phyloP scores from a whole-genome alignment of 2,113 vertebrate species.

The Callocephalon fimbriatum region DNA sequence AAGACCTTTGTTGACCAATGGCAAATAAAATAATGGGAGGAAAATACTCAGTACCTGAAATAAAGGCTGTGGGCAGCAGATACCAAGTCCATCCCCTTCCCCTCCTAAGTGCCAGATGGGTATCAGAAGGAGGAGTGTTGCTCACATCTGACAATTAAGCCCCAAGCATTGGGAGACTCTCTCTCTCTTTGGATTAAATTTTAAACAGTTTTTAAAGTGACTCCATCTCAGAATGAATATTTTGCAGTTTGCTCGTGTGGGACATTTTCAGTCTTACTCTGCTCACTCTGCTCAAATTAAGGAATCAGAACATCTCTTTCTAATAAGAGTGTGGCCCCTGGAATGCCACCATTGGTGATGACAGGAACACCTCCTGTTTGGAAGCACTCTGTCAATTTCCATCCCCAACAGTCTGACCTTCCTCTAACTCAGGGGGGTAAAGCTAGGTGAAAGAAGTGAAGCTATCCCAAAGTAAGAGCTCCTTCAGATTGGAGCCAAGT shows the following conservation, averaged over 20 bases:
- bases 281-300: neutral
- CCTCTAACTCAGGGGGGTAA: rapidly evolving
- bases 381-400: neutral
- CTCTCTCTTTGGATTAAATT: neutral
- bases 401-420: neutral
- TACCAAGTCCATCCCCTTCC: neutral
- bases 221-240: neutral
- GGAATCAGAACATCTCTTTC: neutral
- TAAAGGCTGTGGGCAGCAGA: neutral
- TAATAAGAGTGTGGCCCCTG: rapidly evolving
- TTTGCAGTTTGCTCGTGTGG: neutral
- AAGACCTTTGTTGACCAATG: neutral
- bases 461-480: neutral
- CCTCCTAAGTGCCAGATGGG: neutral
- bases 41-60: neutral
- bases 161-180: neutral
- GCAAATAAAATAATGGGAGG: neutral
- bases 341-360: rapidly evolving
- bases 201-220: neutral
- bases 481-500: neutral
- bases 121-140: neutral
- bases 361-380: rapidly evolving
- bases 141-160: neutral
- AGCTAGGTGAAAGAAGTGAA: neutral
- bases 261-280: neutral